Evolutionary conservation across 2,113 vertebrate genomes (phyloP).

Genomic region (Campylomormyrus tamandua): DNA sequence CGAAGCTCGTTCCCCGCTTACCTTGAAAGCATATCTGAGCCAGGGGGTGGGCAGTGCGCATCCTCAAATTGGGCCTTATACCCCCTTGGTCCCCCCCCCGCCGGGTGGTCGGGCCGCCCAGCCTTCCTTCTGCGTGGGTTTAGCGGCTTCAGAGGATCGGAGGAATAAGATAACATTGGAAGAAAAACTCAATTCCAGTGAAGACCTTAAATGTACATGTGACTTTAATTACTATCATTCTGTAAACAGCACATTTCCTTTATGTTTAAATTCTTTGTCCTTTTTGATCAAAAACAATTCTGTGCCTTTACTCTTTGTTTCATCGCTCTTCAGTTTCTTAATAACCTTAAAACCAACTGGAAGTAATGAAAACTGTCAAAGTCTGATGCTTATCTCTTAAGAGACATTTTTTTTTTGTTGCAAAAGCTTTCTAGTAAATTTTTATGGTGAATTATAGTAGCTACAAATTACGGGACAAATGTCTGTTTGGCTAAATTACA

Average conservation of each 20-base stretch:
- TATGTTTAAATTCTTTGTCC: conserved; percentile 66
- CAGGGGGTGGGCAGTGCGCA: not conserved
- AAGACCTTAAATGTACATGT: conserved; percentile 60
- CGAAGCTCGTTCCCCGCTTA: conserved; percentile 61
- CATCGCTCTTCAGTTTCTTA: conserved; percentile 54
- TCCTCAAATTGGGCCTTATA: not conserved
- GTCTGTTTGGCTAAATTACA: conserved; percentile 57
- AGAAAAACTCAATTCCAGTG: conserved; percentile 31
- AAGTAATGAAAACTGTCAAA: conserved; percentile 62
- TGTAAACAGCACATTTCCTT: conserved; percentile 61
- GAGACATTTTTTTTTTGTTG: conserved; percentile 44
- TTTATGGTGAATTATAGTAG: conserved; percentile 56
- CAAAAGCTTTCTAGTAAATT: conserved; percentile 48
- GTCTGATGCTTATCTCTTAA: conserved; percentile 63
- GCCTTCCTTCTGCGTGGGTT: conserved; percentile 55
- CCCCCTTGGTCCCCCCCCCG: conserved; percentile 16
- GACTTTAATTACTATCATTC: conserved; percentile 64
- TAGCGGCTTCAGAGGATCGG: conserved; percentile 45
- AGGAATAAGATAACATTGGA: conserved; percentile 51
- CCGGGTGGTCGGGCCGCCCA: conserved; percentile 43
- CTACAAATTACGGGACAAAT: conserved; percentile 61
- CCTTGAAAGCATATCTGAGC: conserved; percentile 59
- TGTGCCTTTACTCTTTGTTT: conserved; percentile 45
- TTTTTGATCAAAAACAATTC: conserved; percentile 62
- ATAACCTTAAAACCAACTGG: conserved; percentile 47